Base-by-base conservation (phyloP, 2,113 vertebrate species). In the Clarias batrachus region DNA sequence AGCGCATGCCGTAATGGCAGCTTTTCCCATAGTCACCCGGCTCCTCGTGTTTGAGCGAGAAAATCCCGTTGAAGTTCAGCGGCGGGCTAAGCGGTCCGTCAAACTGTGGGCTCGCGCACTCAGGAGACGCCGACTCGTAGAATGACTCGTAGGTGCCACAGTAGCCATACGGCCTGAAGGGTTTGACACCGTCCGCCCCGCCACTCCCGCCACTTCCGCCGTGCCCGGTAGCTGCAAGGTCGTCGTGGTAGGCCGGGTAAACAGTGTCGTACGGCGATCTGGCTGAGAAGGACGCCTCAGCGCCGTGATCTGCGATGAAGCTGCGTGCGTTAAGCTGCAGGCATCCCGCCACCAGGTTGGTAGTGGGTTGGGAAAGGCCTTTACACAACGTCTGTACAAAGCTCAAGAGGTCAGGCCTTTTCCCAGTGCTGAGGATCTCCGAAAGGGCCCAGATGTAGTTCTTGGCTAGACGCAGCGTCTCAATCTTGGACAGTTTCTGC, bases 11-110 rank as follows among this genome's bases (percentile, higher is more conserved):
- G 0, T 97, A 97, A 96, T 97, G 97, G 93, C 97, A 98, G 95
- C 96, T 97, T 95, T 97, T 97, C 89, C 94, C 95, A 91, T 96
- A 97, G 92, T 97, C 97, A 92, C 95, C 94, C 92, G 95, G 94
- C 90, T 97, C 97, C 95, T 98, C 97, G 94, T 97, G 97, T 94
- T 98, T 97, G 91, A 97, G 96, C 92, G 97, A 96, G 95, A 98
- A 98, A 93, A 98, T 97, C 93, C 96, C 97, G 94, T 97, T 97
- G 96, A 97, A 97, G 96, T 96, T 97, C 94, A 97, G 96, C 90
- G 96, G 94, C 78, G 97, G 97, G 93, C 96, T 97, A 94, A 97
- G 94, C 92, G 96, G 92, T 90, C 96, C 95, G 90, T 97, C 97
- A 91, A 96, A 97, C 92, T 96, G 96, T 88, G 97, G 96, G 90